Base-by-base conservation (phyloP, 1,140 invertebrate genomes). In the Trichoplusia ni region DNA sequence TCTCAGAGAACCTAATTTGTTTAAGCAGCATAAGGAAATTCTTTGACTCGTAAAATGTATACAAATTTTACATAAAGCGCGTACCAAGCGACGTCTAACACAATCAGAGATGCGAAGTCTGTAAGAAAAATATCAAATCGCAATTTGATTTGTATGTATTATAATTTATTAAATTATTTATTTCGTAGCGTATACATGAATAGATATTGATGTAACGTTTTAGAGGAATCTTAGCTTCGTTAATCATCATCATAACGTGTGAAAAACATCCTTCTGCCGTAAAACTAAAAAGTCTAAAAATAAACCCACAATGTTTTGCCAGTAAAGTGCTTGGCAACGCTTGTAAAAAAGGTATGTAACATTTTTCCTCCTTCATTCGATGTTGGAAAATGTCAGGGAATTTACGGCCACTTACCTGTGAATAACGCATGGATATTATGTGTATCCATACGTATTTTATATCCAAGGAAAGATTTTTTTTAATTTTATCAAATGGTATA, bases 331-430 rank as follows among this genome's bases (percentile, higher is more conserved):
- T 58, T 33, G 21, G 23, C 38, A 38, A 33, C 46, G 51, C 58
- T 62, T 47, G 42, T 47, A 64, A 69, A 68, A 71, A 56, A 42
- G 60, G n/a, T n/a, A 37, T 64, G 64, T 42, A 65, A 49, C 51
- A 53, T 66, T 68, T 69, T 67, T 46, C 37, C 29, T 6, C 64
- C 59, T 33, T 69, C 69, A 69, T 72, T 71, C 51, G 64, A 69
- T 68, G 31, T 60, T 29, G 58, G 21, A 71, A 74, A 71, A 64
- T 71, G 69, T 69, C 63, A 21, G n/a, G 46, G 29, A 13, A 29
- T 31, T 49, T 49, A 49, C 46, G 23, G 46, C 51, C 64, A 63
- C 59, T 68, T 71, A 54, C 44, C 29, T 64, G 53, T 47, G 8
- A 29, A 47, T 47, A 49, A 49, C 11, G 14, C n/a, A n/a, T n/a